These are phyloP conservation scores for Tachina lurida DNA, from an alignment of 2,888 invertebrate species.

Conservation along the genomic window DNA sequence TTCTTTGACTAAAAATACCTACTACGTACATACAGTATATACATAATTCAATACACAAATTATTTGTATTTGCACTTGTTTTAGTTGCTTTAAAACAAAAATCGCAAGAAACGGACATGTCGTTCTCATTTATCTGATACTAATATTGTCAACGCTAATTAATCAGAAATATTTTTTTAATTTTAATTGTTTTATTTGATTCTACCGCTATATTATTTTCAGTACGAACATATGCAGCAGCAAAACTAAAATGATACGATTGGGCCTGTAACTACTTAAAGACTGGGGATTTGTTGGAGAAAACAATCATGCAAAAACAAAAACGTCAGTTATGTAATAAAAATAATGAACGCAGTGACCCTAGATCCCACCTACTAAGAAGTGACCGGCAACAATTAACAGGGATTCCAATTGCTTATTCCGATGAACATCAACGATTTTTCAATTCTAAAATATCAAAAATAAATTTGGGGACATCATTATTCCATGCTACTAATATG, in stretches of 20 bases:
- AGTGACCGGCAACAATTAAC: slow-evolving; percentile 13
- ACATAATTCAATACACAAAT: too few species aligned
- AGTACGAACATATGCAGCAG: not conserved
- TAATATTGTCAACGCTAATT: too few species aligned
- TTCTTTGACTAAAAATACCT: too few species aligned
- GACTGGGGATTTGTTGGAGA: slow-evolving; percentile 41
- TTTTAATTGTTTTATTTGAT: too few species aligned
- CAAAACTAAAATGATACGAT: not conserved
- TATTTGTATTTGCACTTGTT: too few species aligned
- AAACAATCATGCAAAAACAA: slow-evolving; percentile 52
- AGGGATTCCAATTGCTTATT: slow-evolving; percentile 29
- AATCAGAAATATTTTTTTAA: too few species aligned
- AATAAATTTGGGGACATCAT: slow-evolving; percentile 11
- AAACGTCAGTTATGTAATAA: slow-evolving; percentile 39
- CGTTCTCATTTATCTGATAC: too few species aligned
- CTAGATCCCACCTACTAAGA: slow-evolving; percentile 38
- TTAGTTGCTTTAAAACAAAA: too few species aligned
- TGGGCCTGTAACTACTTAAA: slow-evolving; percentile 43
- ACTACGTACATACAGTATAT: too few species aligned
- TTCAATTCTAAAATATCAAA: slow-evolving; percentile 23
- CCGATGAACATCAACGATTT: not conserved
- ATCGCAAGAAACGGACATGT: too few species aligned
- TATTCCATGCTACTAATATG: slow-evolving; percentile 21
- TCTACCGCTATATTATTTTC: not conserved
- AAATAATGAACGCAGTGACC: slow-evolving; percentile 20